Base-by-base conservation (phyloP, 2,113 vertebrate species). In the Gallinago jamesoni region DNA sequence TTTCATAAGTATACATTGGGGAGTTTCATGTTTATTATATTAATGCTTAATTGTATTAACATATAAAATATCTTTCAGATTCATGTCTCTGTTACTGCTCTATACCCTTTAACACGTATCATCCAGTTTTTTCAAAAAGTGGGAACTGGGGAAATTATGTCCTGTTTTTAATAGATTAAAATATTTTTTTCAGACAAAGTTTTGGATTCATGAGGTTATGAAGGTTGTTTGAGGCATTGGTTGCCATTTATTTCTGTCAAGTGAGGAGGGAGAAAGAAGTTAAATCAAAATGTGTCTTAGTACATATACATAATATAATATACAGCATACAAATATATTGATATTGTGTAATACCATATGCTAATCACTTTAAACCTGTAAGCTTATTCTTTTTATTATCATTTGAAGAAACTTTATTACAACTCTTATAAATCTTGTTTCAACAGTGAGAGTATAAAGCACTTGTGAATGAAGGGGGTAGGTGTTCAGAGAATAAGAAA, bases 1-100 rank as follows among this genome's bases (percentile, higher is more conserved):
- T 43, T 70, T 79, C 20, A n/a, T 70, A 69, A 81, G 83, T 82
- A 72, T 75, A 14, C 70, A 78, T 60, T 75, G 85, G 19, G 45
- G n/a, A 94, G 20, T 74, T 95, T 93, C 28, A 18, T 77, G 60
- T 90, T 94, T 91, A 88, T 93, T 83, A 41, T 63, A 83, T 78
- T 92, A 94, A 78, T 47, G 68, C 50, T 64, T 87, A 78, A 25
- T 78, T 91, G 35, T 63, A 74, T 50, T 90, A n/a, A n/a, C 68
- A 50, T 59, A 6, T 84, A 69, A 82, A 22, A 27, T 72, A 16
- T 55, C 13, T 94, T 96, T 97, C 91, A 85, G 47, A 84, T 77
- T 85, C 56, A 64, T 74, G 41, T 72, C 25, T 78, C 55, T 85
- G 30, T 85, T 82, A 75, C 5, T 59, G 28, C 80, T 94, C 56